phyloP scores from a whole-genome alignment of 1,140 invertebrate species.

The Sycophila sp. region DNA sequence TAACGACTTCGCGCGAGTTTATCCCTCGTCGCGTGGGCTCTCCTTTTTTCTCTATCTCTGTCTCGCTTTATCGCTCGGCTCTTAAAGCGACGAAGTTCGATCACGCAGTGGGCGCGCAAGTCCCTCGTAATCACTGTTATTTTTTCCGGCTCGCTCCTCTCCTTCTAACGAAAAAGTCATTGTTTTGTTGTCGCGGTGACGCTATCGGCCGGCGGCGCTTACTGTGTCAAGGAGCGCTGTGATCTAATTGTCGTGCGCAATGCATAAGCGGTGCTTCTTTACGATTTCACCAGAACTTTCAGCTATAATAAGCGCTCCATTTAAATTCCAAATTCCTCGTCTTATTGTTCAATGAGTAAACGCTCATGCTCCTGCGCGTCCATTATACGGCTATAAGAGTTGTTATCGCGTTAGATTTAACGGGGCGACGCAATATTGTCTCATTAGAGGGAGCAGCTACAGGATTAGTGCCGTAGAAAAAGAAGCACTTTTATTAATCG shows the following conservation, averaged over 20 bases:
- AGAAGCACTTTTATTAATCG: no score
- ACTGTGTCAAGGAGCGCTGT: slow-evolving; percentile 12
- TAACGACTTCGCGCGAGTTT: background rate
- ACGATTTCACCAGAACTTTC: background rate
- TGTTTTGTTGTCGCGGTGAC: background rate
- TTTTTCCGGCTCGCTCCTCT: background rate
- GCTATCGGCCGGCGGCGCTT: background rate
- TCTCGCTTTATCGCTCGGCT: no score
- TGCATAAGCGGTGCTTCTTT: background rate
- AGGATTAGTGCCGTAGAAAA: no score
- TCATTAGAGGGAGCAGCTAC: no score
- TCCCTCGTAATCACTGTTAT: background rate
- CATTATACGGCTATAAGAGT: no score
- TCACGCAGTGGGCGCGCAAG: background rate
- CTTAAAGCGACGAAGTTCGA: background rate
- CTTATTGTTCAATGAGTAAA: background rate
- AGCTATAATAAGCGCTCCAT: background rate
- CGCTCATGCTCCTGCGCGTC: background rate
- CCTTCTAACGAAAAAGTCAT: background rate
- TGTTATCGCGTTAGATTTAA: no score
- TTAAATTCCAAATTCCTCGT: background rate
- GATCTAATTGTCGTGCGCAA: slow-evolving; percentile 15
- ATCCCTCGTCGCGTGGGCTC: background rate
- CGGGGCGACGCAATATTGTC: no score
- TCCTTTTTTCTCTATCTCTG: background rate